Base-by-base conservation (phyloP, 2,797 vertebrate genomes). In the Trematomus bernacchii region DNA sequence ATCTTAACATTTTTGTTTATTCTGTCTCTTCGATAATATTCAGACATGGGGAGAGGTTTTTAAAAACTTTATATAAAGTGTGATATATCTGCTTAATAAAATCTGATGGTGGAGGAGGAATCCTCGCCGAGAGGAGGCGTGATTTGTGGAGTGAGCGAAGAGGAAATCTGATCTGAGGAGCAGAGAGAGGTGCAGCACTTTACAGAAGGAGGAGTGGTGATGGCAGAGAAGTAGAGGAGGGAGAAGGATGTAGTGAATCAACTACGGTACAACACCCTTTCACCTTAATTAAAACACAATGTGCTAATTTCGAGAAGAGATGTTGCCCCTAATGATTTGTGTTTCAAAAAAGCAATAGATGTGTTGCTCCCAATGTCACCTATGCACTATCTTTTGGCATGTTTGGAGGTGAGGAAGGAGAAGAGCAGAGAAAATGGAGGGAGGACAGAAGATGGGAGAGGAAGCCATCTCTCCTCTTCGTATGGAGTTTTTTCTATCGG, bases 121-220 rank as follows among this genome's bases (percentile, higher is more conserved):
- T 52, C 68, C 64, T 6, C 11, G 64, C 23, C 13, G 6, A 10
- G 19, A 57, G 77, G 73, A 78, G 59, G 82, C 21, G 65, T 21
- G 71, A 86, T 69, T 51, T 37, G 64, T 60, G 64, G 54, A 40
- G n/a, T 21, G 71, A 77, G 78, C 27, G 0, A 51, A 66, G 76
- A 66, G 74, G 76, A 89, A 90, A 89, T 77, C 12, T 23, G 80
- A 89, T 79, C 85, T 3, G 18, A 69, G 68, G 58, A 78, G 66
- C 72, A 65, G 67, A 61, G 71, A 74, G 82, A 55, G 66, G 66
- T 46, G 73, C 72, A 42, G 61, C 70, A 23, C 82, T 87, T 77
- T 50, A 37, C 37, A 63, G 37, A 47, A 60, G 70, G 73, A 75
- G 42, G 64, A 69, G 74, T 13, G 21, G 52, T 57, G 66, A 42